phyloP scores from a whole-genome alignment of 1,140 invertebrate genomes.

The Rhysida immarginata region DNA sequence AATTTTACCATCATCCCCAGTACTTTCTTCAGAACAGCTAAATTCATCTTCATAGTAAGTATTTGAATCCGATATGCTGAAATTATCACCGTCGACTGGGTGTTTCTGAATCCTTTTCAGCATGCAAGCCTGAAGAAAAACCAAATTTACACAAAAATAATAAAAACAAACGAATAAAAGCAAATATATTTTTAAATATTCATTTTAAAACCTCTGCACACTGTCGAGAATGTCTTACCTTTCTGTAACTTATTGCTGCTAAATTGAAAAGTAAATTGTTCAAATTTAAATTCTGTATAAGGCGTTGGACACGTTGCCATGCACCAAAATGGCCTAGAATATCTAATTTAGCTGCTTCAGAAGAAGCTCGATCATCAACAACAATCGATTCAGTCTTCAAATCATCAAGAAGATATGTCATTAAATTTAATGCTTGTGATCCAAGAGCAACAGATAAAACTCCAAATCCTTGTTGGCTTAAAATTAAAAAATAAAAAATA shows the following conservation, averaged over 20 bases:
- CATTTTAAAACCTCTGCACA: too few relatives aligned
- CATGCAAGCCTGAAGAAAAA: conserved; percentile 46
- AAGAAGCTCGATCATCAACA: not conserved
- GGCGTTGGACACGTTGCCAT: conserved; percentile 45
- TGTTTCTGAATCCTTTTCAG: conserved; percentile 66
- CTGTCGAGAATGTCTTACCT: conserved; percentile 39
- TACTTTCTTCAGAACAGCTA: conserved; percentile 74
- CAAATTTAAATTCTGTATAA: conserved; percentile 47
- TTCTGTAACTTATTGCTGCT: conserved; percentile 73
- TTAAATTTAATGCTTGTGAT: conserved; percentile 49
- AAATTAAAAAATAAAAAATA: conserved; percentile 12
- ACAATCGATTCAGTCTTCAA: conserved; percentile 38
- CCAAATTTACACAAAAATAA: too few relatives aligned
- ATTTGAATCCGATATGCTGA: conserved; percentile 75
- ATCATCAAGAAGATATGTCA: conserved; percentile 49
- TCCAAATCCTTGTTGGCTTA: conserved; percentile 58
- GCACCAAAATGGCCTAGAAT: conserved; percentile 44
- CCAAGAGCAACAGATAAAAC: conserved; percentile 64
- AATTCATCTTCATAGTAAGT: conserved; percentile 82
- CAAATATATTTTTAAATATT: too few relatives aligned
- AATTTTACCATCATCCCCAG: conserved; percentile 68
- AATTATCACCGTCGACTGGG: conserved; percentile 54
- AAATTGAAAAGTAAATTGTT: conserved; percentile 71
- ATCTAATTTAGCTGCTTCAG: conserved; percentile 39
- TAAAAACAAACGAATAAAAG: too few relatives aligned